Evolutionary conservation across 2,113 vertebrate species (phyloP).

Genomic region (Myrmophylax atrothorax): DNA sequence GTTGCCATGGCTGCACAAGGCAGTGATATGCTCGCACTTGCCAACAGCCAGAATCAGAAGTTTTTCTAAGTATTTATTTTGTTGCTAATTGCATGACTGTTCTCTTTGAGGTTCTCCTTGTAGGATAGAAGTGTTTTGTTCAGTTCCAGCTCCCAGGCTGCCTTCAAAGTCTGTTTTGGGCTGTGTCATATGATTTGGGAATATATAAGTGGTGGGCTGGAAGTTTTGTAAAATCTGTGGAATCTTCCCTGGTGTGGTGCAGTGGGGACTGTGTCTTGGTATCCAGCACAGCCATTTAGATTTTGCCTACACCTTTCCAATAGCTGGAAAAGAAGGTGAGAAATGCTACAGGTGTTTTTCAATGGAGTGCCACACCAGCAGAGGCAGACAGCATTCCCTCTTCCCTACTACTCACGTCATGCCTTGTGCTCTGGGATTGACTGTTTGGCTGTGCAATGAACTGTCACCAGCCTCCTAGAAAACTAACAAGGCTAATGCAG

Average conservation of each 20-base stretch:
- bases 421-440: not conserved
- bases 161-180: not conserved
- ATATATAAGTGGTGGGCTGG: not conserved
- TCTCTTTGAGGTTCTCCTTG: not conserved
- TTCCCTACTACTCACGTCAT: rapidly evolving
- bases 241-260: not conserved
- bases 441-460: not conserved
- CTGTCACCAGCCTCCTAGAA: not conserved
- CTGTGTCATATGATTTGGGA: not conserved
- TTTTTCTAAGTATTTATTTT: not conserved
- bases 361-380: not conserved
- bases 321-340: not conserved
- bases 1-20: not conserved
- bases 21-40: rapidly evolving
- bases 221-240: not conserved
- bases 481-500: not conserved
- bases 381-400: rapidly evolving
- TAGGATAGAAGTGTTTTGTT: not conserved
- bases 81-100: not conserved
- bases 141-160: not conserved
- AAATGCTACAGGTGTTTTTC: not conserved
- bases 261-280: not conserved
- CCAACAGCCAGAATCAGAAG: not conserved
- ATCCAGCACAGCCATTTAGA: not conserved
- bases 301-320: not conserved